Evolutionary conservation across 2,888 invertebrate species (phyloP).

Genomic region (Lithophane semibrunnea): DNA sequence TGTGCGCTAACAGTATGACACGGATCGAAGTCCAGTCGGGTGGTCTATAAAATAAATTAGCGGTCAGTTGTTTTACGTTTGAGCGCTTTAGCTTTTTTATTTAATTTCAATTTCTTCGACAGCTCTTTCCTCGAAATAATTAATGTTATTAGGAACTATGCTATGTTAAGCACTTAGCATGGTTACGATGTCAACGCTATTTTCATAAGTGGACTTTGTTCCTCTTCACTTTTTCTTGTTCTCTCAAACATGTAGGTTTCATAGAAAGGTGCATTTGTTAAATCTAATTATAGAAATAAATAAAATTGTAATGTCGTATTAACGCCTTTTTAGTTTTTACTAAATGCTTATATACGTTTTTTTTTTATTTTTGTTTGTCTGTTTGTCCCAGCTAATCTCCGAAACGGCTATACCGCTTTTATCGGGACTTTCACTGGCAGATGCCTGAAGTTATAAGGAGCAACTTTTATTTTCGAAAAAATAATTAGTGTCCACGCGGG

Average conservation of each 20-base stretch:
- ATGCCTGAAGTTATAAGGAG: too few species aligned
- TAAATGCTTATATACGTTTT: too few species aligned
- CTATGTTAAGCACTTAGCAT: neutral
- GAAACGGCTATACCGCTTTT: too few species aligned
- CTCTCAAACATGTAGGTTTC: constrained; percentile 5
- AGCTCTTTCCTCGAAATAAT: constrained; percentile 1
- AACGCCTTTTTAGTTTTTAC: too few species aligned
- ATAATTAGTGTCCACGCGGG: too few species aligned
- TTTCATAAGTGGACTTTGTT: constrained; percentile 7
- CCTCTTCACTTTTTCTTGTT: constrained; percentile 17
- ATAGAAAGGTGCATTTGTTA: constrained; percentile 1
- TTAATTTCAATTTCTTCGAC: constrained; percentile 1
- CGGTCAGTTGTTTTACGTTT: constrained; percentile 31
- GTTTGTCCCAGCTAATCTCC: too few species aligned
- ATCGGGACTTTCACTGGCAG: too few species aligned
- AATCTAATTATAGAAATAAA: too few species aligned
- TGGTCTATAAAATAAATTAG: constrained; percentile 47
- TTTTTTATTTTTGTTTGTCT: too few species aligned
- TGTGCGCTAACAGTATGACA: constrained; percentile 25
- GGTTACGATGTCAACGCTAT: neutral
- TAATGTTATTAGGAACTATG: neutral
- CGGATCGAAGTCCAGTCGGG: constrained; percentile 26
- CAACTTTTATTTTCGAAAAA: too few species aligned
- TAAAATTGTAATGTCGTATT: too few species aligned
- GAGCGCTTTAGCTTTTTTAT: constrained; percentile 9